Evolutionary conservation across 2,113 vertebrate species (phyloP), one percentile per base, ranked within the genome.

Genomic region (Larimichthys polyactis): DNA sequence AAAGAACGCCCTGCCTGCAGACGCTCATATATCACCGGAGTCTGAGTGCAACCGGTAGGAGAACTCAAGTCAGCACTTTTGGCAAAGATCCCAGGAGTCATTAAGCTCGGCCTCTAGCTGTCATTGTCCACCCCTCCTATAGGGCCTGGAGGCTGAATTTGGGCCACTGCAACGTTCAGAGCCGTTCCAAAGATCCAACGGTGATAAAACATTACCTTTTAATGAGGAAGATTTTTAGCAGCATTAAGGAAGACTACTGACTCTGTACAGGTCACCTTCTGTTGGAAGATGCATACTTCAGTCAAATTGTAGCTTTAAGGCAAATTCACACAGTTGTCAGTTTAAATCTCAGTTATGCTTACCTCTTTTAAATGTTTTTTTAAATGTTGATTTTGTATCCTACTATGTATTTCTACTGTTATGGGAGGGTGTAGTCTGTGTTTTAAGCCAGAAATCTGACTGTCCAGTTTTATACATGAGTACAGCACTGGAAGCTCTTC

Each of bases 61-160:
- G 24, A 51, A 22, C 20, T 32, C 17, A 36, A 69, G 57, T 59
- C n/a, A 0, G 29, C 36, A 12, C 68, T 40, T 19, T 71, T 85
- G 82, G 91, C 79, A 49, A 71, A 60, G n/a, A 70, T 82, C 85
- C 84, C 71, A 67, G 40, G 48, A 83, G 75, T 63, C 82, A 76
- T 84, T 86, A 79, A 68, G 46, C 69, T 43, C 17, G 40, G n/a
- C 71, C 82, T 81, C 86, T 52, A 68, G 71, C 77, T 79, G 78
- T 84, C 83, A 86, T 73, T 85, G 82, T 5, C 60, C 77, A 36
- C 24, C 43, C 2, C 40, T 78, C 66, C 43, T 29, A 32, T 12
- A 44, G 57, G 52, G 58, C 64, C 71, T 20, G 5, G 0, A 3
- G 32, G 58, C 54, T 3, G 4, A 63, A 80, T 68, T 2, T 65